phyloP scores from a whole-genome alignment of 2,797 vertebrate species.

The Chrosomus eos region DNA sequence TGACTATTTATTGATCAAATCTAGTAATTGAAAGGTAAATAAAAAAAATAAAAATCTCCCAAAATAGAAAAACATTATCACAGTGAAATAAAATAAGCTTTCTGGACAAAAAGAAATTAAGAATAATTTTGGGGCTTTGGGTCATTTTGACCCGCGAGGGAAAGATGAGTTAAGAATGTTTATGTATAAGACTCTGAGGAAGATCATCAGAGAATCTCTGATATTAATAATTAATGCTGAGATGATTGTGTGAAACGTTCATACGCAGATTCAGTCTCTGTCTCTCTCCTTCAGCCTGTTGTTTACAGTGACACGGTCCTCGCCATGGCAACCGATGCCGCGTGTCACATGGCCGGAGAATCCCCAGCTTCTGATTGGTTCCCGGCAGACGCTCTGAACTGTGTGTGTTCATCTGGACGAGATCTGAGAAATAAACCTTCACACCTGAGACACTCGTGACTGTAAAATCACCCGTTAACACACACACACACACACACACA shows the following conservation, averaged over 20 bases:
- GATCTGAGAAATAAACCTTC: conserved; percentile 16
- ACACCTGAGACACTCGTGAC: conserved; percentile 4
- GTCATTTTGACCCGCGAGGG: no score
- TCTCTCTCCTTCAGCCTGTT: conserved; percentile 49
- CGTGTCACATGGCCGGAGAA: conserved; percentile 10
- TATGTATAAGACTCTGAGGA: no score
- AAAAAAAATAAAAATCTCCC: no score
- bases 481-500: background rate
- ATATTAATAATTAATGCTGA: background rate
- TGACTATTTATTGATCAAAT: no score
- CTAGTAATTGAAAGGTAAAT: no score
- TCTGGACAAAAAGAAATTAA: no score
- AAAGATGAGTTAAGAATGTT: background rate
- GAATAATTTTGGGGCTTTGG: no score
- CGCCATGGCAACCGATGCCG: conserved; percentile 35
- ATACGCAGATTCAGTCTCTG: conserved; percentile 4
- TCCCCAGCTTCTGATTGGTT: conserved; percentile 38
- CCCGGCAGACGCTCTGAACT: conserved; percentile 1
- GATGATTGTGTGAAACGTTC: background rate
- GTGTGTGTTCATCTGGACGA: background rate
- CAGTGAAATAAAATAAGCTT: no score
- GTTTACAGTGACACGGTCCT: conserved; percentile 53
- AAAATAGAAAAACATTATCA: no score
- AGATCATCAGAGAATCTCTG: background rate
- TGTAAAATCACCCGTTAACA: background rate